Conservation (phyloP, 2,888 invertebrate species). For the Eupeodes latifasciatus region DNA sequence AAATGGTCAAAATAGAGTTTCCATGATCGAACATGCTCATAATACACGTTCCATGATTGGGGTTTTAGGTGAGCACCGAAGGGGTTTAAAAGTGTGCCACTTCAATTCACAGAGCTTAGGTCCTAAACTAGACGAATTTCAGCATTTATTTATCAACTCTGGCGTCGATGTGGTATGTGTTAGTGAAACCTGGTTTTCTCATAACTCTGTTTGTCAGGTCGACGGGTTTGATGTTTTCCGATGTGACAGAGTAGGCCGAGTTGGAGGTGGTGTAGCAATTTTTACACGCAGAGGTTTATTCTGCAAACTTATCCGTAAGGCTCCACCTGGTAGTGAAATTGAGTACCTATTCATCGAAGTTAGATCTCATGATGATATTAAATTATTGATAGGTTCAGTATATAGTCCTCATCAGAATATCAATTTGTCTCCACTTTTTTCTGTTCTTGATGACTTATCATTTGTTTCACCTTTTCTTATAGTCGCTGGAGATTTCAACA, state of each 20-base stretch:
- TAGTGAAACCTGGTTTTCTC: not conserved
- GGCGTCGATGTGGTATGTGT: not conserved
- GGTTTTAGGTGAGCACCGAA: no score
- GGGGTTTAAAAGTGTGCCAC: no score
- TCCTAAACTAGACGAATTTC: no score
- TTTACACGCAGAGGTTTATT: not conserved
- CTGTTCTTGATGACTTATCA: not conserved
- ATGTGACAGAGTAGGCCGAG: not conserved
- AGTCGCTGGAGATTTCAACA: constrained; percentile 9
- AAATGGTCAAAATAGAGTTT: no score
- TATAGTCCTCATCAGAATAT: constrained; percentile 10
- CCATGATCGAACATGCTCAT: no score
- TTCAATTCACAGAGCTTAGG: no score
- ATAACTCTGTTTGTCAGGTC: not conserved
- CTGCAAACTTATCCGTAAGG: not conserved
- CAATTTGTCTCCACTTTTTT: not conserved
- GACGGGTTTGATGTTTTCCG: not conserved
- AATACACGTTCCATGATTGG: not conserved
- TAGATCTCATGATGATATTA: not conserved
- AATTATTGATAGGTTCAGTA: not conserved
- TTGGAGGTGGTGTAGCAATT: constrained; percentile 8
- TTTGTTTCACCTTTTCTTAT: not conserved
- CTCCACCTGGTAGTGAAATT: not conserved
- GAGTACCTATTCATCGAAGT: constrained; percentile 10
- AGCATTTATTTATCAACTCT: not conserved